These are phyloP conservation scores for Calliopum simillimum DNA, from an alignment of 2,888 invertebrate genomes.

Conservation along the genomic window DNA sequence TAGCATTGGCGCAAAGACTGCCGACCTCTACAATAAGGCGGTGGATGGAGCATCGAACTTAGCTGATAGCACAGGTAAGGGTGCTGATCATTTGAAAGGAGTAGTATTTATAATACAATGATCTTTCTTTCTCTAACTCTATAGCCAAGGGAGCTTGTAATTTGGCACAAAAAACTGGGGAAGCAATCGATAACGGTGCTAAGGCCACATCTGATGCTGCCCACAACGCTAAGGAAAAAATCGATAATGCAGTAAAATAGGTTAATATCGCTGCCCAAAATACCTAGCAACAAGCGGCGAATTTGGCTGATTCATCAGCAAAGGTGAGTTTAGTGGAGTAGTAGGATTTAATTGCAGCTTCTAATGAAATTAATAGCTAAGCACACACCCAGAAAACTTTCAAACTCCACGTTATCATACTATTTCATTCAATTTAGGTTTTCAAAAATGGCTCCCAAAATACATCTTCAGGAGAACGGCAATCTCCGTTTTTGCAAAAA, in stretches of 20 bases:
- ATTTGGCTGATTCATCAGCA: slow-evolving; percentile 62
- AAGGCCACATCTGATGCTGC: slow-evolving; percentile 57
- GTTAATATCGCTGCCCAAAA: slow-evolving; percentile 58
- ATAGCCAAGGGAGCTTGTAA: slow-evolving; percentile 66
- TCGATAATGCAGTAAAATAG: slow-evolving; percentile 59
- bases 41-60: slow-evolving; percentile 77
- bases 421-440: too few relatives aligned
- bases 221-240: slow-evolving; percentile 58
- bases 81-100: not conserved
- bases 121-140: slow-evolving; percentile 17
- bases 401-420: too few relatives aligned
- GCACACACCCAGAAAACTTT: too few relatives aligned
- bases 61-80: slow-evolving; percentile 68
- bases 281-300: slow-evolving; percentile 63
- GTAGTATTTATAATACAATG: not conserved
- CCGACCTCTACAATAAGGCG: slow-evolving; percentile 77
- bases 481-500: too few relatives aligned
- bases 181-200: slow-evolving; percentile 63
- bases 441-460: too few relatives aligned
- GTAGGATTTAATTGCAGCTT: not conserved
- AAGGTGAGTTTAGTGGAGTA: slow-evolving; percentile 43
- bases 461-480: too few relatives aligned
- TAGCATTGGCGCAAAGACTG: slow-evolving; percentile 79
- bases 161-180: slow-evolving; percentile 63
- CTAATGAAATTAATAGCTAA: not conserved